These are phyloP conservation scores for Rhagoletis pomonella DNA, from an alignment of 1,140 invertebrate genomes.

Conservation along the genomic window DNA sequence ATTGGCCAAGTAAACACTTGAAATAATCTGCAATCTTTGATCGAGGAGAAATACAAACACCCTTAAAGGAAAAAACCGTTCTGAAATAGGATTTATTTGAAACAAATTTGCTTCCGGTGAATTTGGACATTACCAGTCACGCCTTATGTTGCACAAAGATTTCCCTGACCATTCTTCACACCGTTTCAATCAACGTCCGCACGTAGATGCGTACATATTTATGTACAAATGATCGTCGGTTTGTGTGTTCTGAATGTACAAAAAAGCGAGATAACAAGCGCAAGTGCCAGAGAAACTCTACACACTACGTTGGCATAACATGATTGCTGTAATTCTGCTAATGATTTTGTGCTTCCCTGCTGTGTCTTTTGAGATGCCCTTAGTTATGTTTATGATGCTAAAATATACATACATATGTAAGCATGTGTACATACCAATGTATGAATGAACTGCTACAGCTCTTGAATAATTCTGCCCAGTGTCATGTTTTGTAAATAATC, in stretches of 20 bases:
- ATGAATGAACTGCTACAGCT: not conserved
- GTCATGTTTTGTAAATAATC: constrained; percentile 37
- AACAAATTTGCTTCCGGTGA: constrained; percentile 40
- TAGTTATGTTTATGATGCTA: not conserved
- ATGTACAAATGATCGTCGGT: not conserved
- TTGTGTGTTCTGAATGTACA: not conserved
- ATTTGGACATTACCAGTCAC: constrained; percentile 30
- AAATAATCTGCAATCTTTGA: not conserved
- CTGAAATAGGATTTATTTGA: constrained; percentile 2
- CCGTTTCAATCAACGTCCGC: not conserved
- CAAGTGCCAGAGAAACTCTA: constrained; percentile 1
- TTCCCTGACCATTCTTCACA: constrained; percentile 38
- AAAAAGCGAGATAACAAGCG: constrained; percentile 17
- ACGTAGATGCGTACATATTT: not conserved
- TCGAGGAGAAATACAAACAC: not conserved
- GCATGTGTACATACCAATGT: not conserved
- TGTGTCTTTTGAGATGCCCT: constrained; percentile 29
- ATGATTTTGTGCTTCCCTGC: constrained; percentile 36
- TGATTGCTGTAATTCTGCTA: constrained; percentile 19
- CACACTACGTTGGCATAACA: not conserved
- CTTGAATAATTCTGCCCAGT: constrained; percentile 3
- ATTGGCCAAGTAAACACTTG: not conserved
- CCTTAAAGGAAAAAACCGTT: not conserved
- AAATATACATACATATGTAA: not conserved
- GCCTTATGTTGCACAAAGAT: constrained; percentile 18